Conservation (phyloP, 64 coral and sea anemone genomes). For the Montipora foliosa region DNA sequence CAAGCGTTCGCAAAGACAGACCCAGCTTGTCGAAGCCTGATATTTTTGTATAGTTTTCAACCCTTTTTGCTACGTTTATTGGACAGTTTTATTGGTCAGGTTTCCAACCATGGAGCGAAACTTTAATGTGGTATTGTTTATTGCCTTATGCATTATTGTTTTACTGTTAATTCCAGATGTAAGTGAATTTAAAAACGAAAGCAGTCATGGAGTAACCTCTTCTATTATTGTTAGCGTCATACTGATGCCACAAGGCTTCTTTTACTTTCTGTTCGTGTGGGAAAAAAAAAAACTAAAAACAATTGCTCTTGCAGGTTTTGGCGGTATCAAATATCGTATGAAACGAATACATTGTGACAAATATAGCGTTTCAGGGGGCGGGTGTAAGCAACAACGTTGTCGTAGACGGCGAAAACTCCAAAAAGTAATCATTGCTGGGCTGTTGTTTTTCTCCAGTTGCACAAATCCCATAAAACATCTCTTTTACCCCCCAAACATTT, state of each 20-base stretch:
- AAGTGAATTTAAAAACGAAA: neutral
- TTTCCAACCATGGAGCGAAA: neutral
- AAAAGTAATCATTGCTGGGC: too few species aligned
- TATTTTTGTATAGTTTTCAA: conserved; percentile 10
- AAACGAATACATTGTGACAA: too few species aligned
- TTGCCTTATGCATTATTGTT: neutral
- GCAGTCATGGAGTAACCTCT: neutral
- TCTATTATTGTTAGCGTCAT: neutral
- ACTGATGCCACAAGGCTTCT: neutral
- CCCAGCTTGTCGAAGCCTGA: conserved; percentile 14
- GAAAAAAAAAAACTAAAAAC: too few species aligned
- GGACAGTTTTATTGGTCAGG: neutral
- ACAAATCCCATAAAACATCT: too few species aligned
- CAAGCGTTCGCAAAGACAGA: neutral
- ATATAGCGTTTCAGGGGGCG: too few species aligned
- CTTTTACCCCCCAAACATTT: too few species aligned
- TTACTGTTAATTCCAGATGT: too few species aligned
- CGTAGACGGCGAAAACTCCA: too few species aligned
- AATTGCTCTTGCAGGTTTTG: too few species aligned
- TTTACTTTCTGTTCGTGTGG: neutral
- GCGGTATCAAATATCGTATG: too few species aligned
- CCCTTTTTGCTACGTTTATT: neutral
- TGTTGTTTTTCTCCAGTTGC: too few species aligned
- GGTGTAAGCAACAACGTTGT: too few species aligned
- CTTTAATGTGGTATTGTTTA: neutral